phyloP scores from a whole-genome alignment of 2,113 vertebrate genomes.

The Hippolais icterina region DNA sequence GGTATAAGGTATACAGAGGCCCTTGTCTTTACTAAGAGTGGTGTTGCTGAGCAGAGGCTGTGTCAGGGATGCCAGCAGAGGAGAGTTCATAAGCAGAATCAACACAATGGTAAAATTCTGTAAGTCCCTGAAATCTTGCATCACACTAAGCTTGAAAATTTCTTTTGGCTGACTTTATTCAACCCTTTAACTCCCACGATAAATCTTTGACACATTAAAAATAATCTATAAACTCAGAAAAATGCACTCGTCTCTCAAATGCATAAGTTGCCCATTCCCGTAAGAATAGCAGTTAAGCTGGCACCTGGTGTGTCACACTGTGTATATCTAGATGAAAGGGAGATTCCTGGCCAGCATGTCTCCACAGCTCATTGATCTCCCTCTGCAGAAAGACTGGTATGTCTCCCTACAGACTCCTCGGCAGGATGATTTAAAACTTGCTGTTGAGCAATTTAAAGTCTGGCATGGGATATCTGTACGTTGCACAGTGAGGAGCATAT shows the following conservation, averaged over 20 bases:
- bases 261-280: slow-evolving; percentile 31
- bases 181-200: slow-evolving; percentile 53
- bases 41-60: neutral
- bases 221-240: slow-evolving; percentile 50
- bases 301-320: slow-evolving; percentile 60
- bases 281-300: slow-evolving; percentile 59
- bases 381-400: slow-evolving; percentile 70
- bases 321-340: slow-evolving; percentile 70
- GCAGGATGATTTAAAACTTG: slow-evolving; percentile 75
- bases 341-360: slow-evolving; percentile 69
- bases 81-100: slow-evolving; percentile 18
- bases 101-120: neutral
- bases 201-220: slow-evolving; percentile 54
- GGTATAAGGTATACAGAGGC: neutral
- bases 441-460: slow-evolving; percentile 69
- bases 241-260: slow-evolving; percentile 2
- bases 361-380: slow-evolving; percentile 76
- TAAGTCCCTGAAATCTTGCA: slow-evolving; percentile 11
- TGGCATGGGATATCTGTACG: slow-evolving; percentile 45
- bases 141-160: slow-evolving; percentile 52
- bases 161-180: slow-evolving; percentile 38
- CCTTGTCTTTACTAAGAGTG: neutral
- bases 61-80: neutral
- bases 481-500: slow-evolving; percentile 43
- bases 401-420: slow-evolving; percentile 69